Conservation (phyloP, 2,888 invertebrate species). For the Apantesis nais region DNA sequence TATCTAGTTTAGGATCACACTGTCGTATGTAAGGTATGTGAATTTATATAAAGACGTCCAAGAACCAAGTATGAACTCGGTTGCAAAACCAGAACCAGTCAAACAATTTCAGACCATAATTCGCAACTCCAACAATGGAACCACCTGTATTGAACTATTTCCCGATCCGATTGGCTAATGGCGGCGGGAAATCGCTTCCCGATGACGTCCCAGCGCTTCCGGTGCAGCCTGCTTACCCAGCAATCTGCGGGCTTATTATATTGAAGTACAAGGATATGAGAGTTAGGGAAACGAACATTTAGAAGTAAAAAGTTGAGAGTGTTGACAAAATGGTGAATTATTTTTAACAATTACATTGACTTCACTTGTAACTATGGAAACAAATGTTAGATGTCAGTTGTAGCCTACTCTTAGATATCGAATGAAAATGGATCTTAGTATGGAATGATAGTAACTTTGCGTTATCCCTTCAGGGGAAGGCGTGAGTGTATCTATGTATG, state of each 20-base stretch:
- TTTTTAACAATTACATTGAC: too few relatives aligned
- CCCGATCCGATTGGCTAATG: slow-evolving; percentile 70
- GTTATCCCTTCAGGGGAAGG: too few relatives aligned
- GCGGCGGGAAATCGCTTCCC: slow-evolving; percentile 69
- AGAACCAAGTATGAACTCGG: not conserved
- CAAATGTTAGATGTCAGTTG: too few relatives aligned
- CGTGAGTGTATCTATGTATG: not conserved
- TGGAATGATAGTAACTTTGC: too few relatives aligned
- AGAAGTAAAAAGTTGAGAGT: not conserved
- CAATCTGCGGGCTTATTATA: slow-evolving; percentile 26
- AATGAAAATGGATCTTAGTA: too few relatives aligned
- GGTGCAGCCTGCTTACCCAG: slow-evolving; percentile 31
- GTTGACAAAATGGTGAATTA: not conserved
- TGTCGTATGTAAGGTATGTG: too few relatives aligned
- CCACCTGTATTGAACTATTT: slow-evolving; percentile 56
- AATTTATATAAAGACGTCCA: not conserved
- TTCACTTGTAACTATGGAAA: too few relatives aligned
- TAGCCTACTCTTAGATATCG: too few relatives aligned
- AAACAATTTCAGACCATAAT: slow-evolving; percentile 15
- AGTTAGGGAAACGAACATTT: not conserved
- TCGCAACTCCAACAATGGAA: slow-evolving; percentile 25
- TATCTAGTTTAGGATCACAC: too few relatives aligned
- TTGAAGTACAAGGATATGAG: not conserved
- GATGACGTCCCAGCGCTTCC: slow-evolving; percentile 68
- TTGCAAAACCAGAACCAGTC: slow-evolving; percentile 9